Evolutionary conservation across 2,888 invertebrate genomes (phyloP).

Genomic region (Coenonympha glycerion): DNA sequence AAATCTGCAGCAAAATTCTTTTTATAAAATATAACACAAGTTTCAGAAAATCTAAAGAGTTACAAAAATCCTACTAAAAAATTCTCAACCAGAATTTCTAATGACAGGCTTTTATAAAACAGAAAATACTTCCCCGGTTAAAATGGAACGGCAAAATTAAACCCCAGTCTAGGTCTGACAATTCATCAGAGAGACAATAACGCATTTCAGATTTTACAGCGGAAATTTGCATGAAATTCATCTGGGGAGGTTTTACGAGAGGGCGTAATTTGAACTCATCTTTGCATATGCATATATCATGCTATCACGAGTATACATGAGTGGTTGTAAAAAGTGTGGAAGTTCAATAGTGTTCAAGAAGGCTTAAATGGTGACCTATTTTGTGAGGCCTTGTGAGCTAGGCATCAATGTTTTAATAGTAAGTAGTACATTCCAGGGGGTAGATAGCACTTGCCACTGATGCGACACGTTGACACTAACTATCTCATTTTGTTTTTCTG

Average conservation of each 20-base stretch:
- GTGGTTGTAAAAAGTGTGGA: conserved; percentile 8
- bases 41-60: neutral
- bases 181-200: conserved; percentile 34
- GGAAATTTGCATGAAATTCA: conserved; percentile 52
- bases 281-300: conserved; percentile 33
- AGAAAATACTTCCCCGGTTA: conserved; percentile 2
- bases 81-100: conserved; percentile 1
- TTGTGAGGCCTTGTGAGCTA: too few relatives aligned
- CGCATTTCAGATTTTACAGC: conserved; percentile 36
- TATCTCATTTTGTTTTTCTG: too few relatives aligned
- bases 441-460: too few relatives aligned
- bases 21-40: too few relatives aligned
- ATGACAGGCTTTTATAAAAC: conserved; percentile 9
- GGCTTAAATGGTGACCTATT: conserved; percentile 10
- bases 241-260: conserved; percentile 45
- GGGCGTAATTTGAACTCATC: conserved; percentile 41
- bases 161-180: conserved; percentile 28
- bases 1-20: too few relatives aligned
- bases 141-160: conserved; percentile 24
- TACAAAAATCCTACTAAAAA: neutral
- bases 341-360: conserved; percentile 7
- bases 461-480: too few relatives aligned
- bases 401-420: too few relatives aligned
- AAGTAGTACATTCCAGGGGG: too few relatives aligned
- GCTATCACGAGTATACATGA: too few relatives aligned